These are phyloP conservation scores for Lanius collurio DNA, from an alignment of 2,113 vertebrate species.

Conservation along the genomic window DNA sequence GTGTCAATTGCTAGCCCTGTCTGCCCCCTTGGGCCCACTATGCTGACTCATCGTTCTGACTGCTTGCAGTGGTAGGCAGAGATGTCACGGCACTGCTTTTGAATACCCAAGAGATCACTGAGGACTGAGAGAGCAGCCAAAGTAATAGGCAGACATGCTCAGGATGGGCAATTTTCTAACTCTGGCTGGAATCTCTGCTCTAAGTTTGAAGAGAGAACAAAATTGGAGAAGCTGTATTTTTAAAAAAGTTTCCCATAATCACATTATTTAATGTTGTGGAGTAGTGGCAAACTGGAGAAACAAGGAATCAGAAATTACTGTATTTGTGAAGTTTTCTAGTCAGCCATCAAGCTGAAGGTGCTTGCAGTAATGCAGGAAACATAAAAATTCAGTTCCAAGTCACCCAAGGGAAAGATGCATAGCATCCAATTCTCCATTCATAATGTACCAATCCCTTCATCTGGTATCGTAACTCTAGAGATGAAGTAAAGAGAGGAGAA, in stretches of 20 bases:
- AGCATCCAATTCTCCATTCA: accelerated
- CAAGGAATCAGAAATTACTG: neutral
- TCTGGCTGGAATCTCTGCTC: neutral
- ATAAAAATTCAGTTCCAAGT: neutral
- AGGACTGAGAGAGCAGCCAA: neutral
- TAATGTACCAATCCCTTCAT: neutral
- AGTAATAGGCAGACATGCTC: neutral
- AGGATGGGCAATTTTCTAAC: neutral
- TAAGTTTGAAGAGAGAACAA: neutral
- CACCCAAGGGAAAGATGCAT: neutral
- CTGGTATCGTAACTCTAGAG: accelerated
- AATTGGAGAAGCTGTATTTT: neutral
- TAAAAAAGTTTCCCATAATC: neutral
- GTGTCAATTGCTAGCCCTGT: neutral
- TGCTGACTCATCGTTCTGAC: neutral
- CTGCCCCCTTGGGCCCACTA: accelerated
- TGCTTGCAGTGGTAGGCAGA: neutral
- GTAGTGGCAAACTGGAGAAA: neutral
- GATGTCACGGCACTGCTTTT: neutral
- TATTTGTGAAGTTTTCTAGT: neutral
- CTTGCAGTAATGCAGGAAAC: neutral
- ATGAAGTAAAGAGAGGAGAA: neutral
- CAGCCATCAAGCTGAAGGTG: neutral
- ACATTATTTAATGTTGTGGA: neutral
- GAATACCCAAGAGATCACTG: neutral